Conservation (phyloP, 2,113 vertebrate genomes). For the Mola mola region DNA sequence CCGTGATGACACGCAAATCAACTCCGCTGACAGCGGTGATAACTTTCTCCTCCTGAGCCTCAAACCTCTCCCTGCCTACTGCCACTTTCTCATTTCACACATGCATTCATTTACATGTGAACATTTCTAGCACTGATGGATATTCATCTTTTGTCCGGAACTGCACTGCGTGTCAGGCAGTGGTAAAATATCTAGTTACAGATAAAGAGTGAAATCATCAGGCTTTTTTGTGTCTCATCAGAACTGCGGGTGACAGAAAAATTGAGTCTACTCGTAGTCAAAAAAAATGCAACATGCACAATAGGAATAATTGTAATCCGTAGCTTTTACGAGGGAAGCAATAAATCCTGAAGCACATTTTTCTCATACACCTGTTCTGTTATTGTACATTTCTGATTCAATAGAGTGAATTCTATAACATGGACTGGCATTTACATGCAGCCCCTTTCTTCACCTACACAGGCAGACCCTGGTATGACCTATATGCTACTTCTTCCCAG, state of each 20-base stretch:
- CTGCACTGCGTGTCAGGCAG: slow-evolving; percentile 31
- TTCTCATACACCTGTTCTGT: slow-evolving; percentile 40
- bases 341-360: slow-evolving; percentile 57
- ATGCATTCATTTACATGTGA: slow-evolving; percentile 53
- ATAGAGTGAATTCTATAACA: slow-evolving; percentile 31
- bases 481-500: slow-evolving; percentile 49
- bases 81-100: slow-evolving; percentile 45
- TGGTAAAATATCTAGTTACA: slow-evolving; percentile 56
- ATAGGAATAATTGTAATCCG: slow-evolving; percentile 67
- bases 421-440: slow-evolving; percentile 51
- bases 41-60: slow-evolving; percentile 59
- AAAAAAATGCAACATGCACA: slow-evolving; percentile 51
- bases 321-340: slow-evolving; percentile 50
- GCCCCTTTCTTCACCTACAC: slow-evolving; percentile 34
- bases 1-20: slow-evolving; percentile 73
- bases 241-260: slow-evolving; percentile 63
- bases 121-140: slow-evolving; percentile 54
- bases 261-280: slow-evolving; percentile 51
- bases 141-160: slow-evolving; percentile 28
- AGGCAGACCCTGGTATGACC: slow-evolving; percentile 46
- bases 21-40: slow-evolving; percentile 69
- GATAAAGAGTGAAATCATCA: slow-evolving; percentile 45
- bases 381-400: slow-evolving; percentile 52
- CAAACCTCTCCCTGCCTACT: slow-evolving; percentile 15
- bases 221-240: slow-evolving; percentile 49